These are phyloP conservation scores for Rhynchonema sp. DNA, from an alignment of 2,888 invertebrate genomes.

Conservation along the genomic window DNA sequence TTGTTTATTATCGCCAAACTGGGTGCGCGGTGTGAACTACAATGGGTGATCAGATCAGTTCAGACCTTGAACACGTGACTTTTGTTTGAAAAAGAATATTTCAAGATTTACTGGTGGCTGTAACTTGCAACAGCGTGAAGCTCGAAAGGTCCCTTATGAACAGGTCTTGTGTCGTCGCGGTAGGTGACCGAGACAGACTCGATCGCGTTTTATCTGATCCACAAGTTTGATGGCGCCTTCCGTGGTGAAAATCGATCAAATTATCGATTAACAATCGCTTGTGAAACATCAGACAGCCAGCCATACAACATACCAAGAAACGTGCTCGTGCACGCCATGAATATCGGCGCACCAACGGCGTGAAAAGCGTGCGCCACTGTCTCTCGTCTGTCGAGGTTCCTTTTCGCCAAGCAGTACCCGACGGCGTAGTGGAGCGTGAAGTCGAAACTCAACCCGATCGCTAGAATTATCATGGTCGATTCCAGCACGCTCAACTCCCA, in stretches of 20 bases:
- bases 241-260: neutral
- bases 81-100: too few relatives aligned
- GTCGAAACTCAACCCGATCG: slow-evolving; percentile 78
- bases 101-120: too few relatives aligned
- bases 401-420: slow-evolving; percentile 32
- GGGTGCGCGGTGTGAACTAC: too few relatives aligned
- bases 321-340: neutral
- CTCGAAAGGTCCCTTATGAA: too few relatives aligned
- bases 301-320: neutral
- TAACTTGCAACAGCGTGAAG: too few relatives aligned
- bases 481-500: slow-evolving; percentile 67
- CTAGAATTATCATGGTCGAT: slow-evolving; percentile 72
- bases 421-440: slow-evolving; percentile 77
- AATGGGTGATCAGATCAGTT: too few relatives aligned
- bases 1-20: too few relatives aligned
- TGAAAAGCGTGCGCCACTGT: neutral
- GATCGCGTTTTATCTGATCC: too few relatives aligned
- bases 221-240: too few relatives aligned
- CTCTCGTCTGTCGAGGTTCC: neutral
- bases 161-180: too few relatives aligned
- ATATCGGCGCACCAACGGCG: neutral
- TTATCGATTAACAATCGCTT: neutral
- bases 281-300: neutral
- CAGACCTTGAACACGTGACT: too few relatives aligned
- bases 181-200: too few relatives aligned